Evolutionary conservation across 2,888 invertebrate genomes (phyloP).

Genomic region (Cyaniris semiargus): DNA sequence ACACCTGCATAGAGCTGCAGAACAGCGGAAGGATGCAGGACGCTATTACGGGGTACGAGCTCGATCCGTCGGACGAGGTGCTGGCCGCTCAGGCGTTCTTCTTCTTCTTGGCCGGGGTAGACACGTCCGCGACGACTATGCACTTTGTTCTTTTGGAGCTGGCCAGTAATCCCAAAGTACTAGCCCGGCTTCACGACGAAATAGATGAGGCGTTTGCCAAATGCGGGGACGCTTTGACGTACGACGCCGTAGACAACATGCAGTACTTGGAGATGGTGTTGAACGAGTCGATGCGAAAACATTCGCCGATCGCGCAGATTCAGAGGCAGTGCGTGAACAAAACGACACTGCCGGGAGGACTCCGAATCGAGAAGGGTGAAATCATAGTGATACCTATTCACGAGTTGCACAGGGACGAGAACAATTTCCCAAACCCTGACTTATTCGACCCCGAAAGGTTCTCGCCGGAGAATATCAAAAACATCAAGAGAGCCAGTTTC

Average conservation of each 20-base stretch:
- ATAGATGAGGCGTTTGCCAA: constrained; percentile 53
- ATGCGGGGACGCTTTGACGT: constrained; percentile 51
- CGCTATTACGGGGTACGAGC: constrained; percentile 39
- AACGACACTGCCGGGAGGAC: constrained; percentile 53
- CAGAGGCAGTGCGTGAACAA: constrained; percentile 54
- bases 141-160: constrained; percentile 56
- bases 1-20: constrained; percentile 45
- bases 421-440: constrained; percentile 51
- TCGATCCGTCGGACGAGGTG: constrained; percentile 50
- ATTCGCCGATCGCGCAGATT: constrained; percentile 61
- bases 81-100: constrained; percentile 70
- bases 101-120: constrained; percentile 67
- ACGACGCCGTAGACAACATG: constrained; percentile 55
- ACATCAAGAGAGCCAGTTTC: constrained; percentile 58
- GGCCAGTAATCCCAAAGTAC: constrained; percentile 54
- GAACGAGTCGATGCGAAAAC: constrained; percentile 67
- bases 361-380: constrained; percentile 48
- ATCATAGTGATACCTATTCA: constrained; percentile 43
- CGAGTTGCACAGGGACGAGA: constrained; percentile 53
- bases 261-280: constrained; percentile 58
- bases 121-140: constrained; percentile 60
- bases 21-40: constrained; percentile 42
- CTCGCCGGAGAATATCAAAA: constrained; percentile 42
- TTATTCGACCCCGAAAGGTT: constrained; percentile 51
- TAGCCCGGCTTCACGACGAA: constrained; percentile 52